Percentiles rank a stretch among this genome's conserved stretches.
Conservation (phyloP, 2,113 vertebrate species). For the Merops nubicus region DNA sequence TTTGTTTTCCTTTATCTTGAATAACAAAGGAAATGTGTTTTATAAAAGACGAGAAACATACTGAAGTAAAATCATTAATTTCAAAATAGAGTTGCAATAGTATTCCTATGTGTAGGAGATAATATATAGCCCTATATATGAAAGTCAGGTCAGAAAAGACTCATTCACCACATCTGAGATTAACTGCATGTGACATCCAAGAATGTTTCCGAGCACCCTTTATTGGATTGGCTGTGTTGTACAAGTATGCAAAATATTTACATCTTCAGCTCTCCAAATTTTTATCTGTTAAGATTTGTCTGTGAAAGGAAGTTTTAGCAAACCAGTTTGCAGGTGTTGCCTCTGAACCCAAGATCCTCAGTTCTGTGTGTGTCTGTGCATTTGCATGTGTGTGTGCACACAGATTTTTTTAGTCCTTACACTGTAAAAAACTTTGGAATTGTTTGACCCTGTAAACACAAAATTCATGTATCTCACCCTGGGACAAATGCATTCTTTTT, state of each 20-base stretch:
- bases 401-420: conserved; percentile 74
- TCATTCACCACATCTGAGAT: conserved; percentile 33
- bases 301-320: conserved; percentile 69
- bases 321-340: conserved; percentile 65
- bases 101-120: not conserved
- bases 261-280: conserved; percentile 66
- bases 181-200: conserved; percentile 46
- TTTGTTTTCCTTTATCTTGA: not conserved
- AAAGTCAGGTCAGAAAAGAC: conserved; percentile 49
- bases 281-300: conserved; percentile 70
- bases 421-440: conserved; percentile 76
- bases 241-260: conserved; percentile 77
- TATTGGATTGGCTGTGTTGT: conserved; percentile 72
- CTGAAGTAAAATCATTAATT: not conserved
- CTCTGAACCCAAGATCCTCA: conserved; percentile 57
- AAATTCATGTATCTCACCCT: conserved; percentile 82
- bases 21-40: not conserved
- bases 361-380: not conserved
- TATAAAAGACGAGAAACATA: not conserved
- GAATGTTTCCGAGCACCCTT: conserved; percentile 66
- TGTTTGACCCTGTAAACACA: conserved; percentile 81
- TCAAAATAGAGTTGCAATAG: not conserved
- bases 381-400: conserved; percentile 40
- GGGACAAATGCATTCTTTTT: conserved; percentile 83
- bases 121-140: not conserved